These are phyloP conservation scores for Nycticryphes semicollaris DNA, from an alignment of 2,113 vertebrate genomes.

Conservation along the genomic window DNA sequence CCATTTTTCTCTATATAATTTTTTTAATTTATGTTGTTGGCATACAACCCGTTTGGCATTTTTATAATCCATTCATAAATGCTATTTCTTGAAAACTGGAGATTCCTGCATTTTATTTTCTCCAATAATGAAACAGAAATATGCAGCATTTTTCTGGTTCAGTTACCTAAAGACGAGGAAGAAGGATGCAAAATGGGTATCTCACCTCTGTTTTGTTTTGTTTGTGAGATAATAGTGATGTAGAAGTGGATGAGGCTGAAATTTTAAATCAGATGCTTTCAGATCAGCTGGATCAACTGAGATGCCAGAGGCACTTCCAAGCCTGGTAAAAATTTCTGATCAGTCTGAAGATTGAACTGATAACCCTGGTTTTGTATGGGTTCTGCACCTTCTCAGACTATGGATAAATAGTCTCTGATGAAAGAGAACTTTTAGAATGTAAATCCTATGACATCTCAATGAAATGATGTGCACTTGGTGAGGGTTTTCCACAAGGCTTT, in stretches of 20 bases:
- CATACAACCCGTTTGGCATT: not conserved
- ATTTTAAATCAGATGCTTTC: not conserved
- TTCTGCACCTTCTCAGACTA: not conserved
- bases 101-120: not conserved
- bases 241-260: not conserved
- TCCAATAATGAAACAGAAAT: constrained; percentile 8
- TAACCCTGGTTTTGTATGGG: not conserved
- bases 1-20: not conserved
- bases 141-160: not conserved
- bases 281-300: not conserved
- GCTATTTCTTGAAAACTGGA: constrained; percentile 30
- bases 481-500: not conserved
- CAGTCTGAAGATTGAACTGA: not conserved
- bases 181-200: not conserved
- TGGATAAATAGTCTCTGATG: not conserved
- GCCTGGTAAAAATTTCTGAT: not conserved
- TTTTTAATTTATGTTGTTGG: not conserved
- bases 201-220: not conserved
- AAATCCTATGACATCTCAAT: not conserved
- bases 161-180: constrained; percentile 3
- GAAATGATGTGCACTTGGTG: not conserved
- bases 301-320: not conserved
- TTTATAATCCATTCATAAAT: not conserved
- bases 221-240: not conserved
- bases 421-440: not conserved